These are phyloP conservation scores for Sporophila hypoxantha DNA, from an alignment of 2,113 vertebrate genomes.

Conservation along the genomic window DNA sequence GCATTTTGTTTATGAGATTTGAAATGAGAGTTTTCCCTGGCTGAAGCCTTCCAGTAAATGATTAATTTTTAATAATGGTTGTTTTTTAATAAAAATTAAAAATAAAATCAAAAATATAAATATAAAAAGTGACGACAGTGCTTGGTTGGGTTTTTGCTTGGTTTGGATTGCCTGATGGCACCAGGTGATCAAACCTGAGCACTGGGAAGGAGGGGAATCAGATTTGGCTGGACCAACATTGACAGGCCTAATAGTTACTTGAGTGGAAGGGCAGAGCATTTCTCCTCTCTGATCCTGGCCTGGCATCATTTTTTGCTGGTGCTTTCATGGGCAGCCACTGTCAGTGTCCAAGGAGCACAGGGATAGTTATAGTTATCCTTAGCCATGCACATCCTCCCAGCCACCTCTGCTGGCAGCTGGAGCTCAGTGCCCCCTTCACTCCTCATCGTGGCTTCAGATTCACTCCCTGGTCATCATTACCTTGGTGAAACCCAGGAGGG, in stretches of 20 bases:
- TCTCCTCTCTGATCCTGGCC: not conserved
- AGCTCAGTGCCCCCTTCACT: not conserved
- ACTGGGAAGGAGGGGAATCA: not conserved
- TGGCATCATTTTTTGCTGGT: not conserved
- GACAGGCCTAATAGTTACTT: not conserved
- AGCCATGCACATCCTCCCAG: accelerated
- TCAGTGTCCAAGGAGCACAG: not conserved
- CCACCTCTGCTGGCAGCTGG: not conserved
- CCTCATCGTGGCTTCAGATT: not conserved
- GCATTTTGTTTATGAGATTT: not conserved
- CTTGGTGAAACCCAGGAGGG: not conserved
- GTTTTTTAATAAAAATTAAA: constrained; percentile 56
- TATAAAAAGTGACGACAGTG: not conserved
- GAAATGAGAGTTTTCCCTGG: not conserved
- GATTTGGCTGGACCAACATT: not conserved
- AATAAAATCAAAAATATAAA: constrained; percentile 51
- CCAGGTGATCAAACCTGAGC: not conserved
- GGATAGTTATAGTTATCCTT: no score
- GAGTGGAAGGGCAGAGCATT: not conserved
- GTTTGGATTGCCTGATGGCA: not conserved
- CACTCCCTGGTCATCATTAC: not conserved
- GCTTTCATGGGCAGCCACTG: not conserved
- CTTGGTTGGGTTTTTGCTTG: not conserved
- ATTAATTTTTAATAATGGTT: constrained; percentile 48
- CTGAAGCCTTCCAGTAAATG: constrained; percentile 21